Evolutionary conservation across 1,140 invertebrate species (phyloP).

Genomic region (Penaeus vannamei): DNA sequence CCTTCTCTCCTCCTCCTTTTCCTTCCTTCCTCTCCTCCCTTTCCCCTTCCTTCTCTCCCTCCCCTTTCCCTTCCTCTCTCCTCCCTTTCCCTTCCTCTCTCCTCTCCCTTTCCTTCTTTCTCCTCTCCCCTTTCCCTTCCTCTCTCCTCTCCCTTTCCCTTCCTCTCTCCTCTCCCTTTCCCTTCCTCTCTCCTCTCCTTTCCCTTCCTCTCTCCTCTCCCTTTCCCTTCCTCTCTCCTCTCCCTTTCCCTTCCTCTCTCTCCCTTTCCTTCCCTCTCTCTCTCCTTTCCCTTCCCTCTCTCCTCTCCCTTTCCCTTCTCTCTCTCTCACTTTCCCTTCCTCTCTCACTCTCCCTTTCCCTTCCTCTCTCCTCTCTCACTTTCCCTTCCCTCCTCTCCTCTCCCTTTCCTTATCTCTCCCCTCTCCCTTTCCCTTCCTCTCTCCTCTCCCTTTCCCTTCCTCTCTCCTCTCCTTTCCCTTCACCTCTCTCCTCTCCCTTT

Average conservation of each 20-base stretch:
- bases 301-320: slow-evolving; percentile 12
- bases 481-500: not conserved
- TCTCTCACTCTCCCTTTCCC: slow-evolving; percentile 25
- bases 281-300: slow-evolving; percentile 31
- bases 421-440: too few species aligned
- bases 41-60: too few species aligned
- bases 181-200: not conserved
- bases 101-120: too few species aligned
- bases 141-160: not conserved
- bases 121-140: not conserved
- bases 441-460: slow-evolving; percentile 2
- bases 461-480: not conserved
- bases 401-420: too few species aligned
- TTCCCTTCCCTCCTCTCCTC: not conserved
- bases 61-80: too few species aligned
- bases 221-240: slow-evolving; percentile 3
- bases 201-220: not conserved
- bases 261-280: slow-evolving; percentile 32
- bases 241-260: slow-evolving; percentile 24
- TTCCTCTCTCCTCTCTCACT: slow-evolving; percentile 22
- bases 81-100: too few species aligned
- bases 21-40: too few species aligned
- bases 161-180: not conserved
- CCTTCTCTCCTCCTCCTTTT: not conserved
- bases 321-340: slow-evolving; percentile 36